Percentiles rank a stretch among this genome's conserved stretches.
These are phyloP conservation scores for Atrichornis clamosus DNA, from an alignment of 2,113 vertebrate species.

Conservation along the genomic window DNA sequence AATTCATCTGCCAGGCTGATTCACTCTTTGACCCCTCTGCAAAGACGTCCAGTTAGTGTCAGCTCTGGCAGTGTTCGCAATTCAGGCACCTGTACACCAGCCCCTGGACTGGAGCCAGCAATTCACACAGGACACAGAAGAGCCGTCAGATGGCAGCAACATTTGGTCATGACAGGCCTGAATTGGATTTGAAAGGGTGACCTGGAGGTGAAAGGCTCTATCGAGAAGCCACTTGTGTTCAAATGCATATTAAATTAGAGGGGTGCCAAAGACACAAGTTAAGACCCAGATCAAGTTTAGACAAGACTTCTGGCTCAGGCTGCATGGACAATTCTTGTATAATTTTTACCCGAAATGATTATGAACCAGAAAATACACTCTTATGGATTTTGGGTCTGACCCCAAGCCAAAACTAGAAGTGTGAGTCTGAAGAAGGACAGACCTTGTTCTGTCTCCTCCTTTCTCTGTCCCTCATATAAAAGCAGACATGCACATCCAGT, in stretches of 20 bases:
- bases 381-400: background rate
- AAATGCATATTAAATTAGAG: constrained; percentile 55
- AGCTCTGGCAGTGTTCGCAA: constrained; percentile 21
- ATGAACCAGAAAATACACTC: background rate
- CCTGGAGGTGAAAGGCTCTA: constrained; percentile 59
- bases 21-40: constrained; percentile 35
- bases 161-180: constrained; percentile 57
- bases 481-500: background rate
- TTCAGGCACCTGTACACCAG: constrained; percentile 57
- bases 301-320: constrained; percentile 19
- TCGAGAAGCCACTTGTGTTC: constrained; percentile 41
- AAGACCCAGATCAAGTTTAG: constrained; percentile 36
- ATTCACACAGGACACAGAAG: constrained; percentile 24
- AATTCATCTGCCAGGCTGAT: constrained; percentile 25
- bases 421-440: background rate
- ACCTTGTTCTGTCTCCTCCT: background rate
- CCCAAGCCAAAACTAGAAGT: background rate
- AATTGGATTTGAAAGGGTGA: constrained; percentile 62
- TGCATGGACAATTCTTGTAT: background rate
- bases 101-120: constrained; percentile 45
- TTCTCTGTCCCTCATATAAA: background rate
- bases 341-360: background rate
- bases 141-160: constrained; percentile 51
- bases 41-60: constrained; percentile 32
- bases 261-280: background rate